A percentile compares a stretch with the other conserved stretches of the same genome.
These are phyloP conservation scores for Xanthostigma xanthostigma DNA, from an alignment of 2,888 invertebrate genomes.

Conservation along the genomic window DNA sequence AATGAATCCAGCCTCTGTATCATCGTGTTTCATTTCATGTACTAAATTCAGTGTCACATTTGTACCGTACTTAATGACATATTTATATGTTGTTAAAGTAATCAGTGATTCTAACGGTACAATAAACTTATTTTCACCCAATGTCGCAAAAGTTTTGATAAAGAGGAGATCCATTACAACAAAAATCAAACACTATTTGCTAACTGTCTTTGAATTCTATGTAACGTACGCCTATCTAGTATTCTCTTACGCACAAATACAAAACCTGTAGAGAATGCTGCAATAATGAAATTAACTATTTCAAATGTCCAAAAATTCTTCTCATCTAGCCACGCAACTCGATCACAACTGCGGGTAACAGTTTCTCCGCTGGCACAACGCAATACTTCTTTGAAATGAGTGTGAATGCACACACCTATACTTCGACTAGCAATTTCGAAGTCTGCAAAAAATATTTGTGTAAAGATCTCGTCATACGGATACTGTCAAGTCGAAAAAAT, in stretches of 20 bases:
- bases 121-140: conserved; percentile 21
- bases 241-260: conserved; percentile 50
- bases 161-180: conserved; percentile 23
- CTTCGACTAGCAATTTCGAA: conserved; percentile 73
- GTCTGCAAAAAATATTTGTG: conserved; percentile 30
- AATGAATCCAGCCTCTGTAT: conserved; percentile 10
- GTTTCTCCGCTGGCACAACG: conserved; percentile 69
- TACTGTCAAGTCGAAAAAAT: neutral
- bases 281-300: conserved; percentile 48
- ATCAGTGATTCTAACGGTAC: conserved; percentile 48
- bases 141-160: conserved; percentile 20
- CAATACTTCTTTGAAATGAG: conserved; percentile 69
- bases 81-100: conserved; percentile 43
- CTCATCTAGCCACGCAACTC: conserved; percentile 72
- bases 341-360: conserved; percentile 72
- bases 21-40: neutral
- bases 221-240: conserved; percentile 48
- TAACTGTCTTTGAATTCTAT: conserved; percentile 54
- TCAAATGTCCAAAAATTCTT: conserved; percentile 73
- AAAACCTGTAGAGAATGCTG: conserved; percentile 45
- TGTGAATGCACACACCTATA: conserved; percentile 67
- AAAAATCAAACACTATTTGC: conserved; percentile 38
- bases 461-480: neutral
- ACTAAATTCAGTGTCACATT: conserved; percentile 15
- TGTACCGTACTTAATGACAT: conserved; percentile 16